A percentile compares a stretch with the other conserved stretches of the same genome.
Conservation (phyloP, 2,113 vertebrate species). For the Siniperca knerii region DNA sequence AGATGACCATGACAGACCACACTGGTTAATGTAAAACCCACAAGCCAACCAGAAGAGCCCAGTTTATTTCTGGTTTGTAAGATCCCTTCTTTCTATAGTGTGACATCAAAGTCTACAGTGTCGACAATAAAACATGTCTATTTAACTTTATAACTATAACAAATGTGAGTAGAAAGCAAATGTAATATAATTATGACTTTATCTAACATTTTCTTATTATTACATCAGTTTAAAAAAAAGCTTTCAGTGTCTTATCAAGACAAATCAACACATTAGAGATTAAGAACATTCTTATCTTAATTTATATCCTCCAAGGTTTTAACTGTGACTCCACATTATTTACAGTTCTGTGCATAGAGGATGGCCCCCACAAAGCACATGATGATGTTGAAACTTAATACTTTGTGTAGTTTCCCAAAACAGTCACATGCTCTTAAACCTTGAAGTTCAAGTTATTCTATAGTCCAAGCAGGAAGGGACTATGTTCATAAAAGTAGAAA, state of each 20-base stretch:
- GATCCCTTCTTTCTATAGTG: not conserved
- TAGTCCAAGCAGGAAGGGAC: not conserved
- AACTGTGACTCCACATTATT: not conserved
- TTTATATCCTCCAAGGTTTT: not conserved
- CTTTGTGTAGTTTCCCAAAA: not conserved
- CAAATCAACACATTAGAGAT: not conserved
- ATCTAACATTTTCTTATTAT: not conserved
- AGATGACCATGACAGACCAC: slow-evolving; percentile 39
- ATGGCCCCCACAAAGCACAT: not conserved
- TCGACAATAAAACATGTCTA: not conserved
- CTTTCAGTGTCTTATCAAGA: not conserved
- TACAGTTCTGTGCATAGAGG: not conserved
- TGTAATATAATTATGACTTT: not conserved
- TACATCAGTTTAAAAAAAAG: not conserved
- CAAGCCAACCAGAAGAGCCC: slow-evolving; percentile 33
- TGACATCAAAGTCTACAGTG: slow-evolving; percentile 15
- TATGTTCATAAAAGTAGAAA: not conserved
- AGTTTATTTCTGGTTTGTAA: slow-evolving; percentile 37
- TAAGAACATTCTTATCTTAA: not conserved
- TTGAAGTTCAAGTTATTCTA: not conserved
- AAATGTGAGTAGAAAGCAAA: not conserved
- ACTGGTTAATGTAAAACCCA: slow-evolving; percentile 40
- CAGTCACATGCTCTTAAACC: not conserved
- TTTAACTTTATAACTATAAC: not conserved
- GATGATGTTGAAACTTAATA: not conserved